Conservation (phyloP, 2,113 vertebrate genomes). For the Camelus dromedarius region DNA sequence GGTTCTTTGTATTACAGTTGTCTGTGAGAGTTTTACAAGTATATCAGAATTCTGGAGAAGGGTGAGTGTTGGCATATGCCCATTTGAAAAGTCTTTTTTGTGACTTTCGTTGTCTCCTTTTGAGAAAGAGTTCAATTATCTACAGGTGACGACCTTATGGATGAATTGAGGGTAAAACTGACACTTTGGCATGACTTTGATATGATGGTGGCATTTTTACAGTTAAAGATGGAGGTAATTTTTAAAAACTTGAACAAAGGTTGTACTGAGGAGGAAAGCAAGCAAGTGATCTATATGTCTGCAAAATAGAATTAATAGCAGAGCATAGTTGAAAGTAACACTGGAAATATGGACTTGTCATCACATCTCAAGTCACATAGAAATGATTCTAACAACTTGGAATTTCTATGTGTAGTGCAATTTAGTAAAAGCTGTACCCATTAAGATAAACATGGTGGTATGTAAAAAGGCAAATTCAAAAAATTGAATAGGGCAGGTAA, state of each 20-base stretch:
- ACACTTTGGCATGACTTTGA: conserved; percentile 15
- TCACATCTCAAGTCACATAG: not conserved
- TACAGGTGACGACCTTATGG: not conserved
- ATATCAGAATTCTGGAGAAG: not conserved
- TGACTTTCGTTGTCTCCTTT: not conserved
- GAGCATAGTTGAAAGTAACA: conserved; percentile 31
- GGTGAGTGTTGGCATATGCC: not conserved
- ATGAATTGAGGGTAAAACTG: not conserved
- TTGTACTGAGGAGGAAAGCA: not conserved
- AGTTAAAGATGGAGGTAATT: not conserved
- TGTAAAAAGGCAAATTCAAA: conserved; percentile 1
- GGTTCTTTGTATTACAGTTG: not conserved
- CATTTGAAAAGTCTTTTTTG: not conserved
- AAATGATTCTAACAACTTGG: not conserved
- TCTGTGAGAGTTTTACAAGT: not conserved
- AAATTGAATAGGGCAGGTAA: not conserved
- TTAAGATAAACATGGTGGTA: not conserved
- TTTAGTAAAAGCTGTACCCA: not conserved
- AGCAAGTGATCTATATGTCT: not conserved
- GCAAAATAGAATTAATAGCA: not conserved
- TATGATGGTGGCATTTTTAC: not conserved
- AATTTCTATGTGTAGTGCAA: not conserved
- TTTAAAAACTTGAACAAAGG: not conserved
- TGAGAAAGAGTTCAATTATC: not conserved
- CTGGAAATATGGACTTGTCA: not conserved